Conservation (phyloP, 2,113 vertebrate species). For the Trogon melanurus region DNA sequence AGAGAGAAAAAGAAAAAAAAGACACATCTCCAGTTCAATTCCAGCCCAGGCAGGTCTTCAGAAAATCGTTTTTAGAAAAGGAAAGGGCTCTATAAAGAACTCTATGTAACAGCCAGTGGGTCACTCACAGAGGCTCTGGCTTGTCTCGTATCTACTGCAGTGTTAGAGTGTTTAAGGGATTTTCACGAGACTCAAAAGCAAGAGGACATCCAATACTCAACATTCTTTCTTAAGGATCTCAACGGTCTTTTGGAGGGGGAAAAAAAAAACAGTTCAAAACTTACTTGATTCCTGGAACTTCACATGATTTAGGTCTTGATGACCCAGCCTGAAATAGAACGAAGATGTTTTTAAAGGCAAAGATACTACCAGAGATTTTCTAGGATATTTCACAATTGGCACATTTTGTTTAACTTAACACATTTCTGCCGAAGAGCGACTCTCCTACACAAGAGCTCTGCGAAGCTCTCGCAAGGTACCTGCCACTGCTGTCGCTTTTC, state of each 20-base stretch:
- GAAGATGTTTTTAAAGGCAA: slow-evolving; percentile 6
- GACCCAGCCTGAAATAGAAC: slow-evolving; percentile 81
- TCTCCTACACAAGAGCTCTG: background rate
- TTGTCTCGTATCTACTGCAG: background rate
- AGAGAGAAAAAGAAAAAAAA: background rate
- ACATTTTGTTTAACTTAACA: background rate
- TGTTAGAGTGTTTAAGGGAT: background rate
- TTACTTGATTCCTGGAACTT: slow-evolving; percentile 99
- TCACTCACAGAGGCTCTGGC: background rate
- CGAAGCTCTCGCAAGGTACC: background rate
- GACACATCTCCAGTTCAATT: background rate
- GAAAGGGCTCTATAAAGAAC: background rate
- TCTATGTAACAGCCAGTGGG: background rate
- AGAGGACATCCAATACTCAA: background rate
- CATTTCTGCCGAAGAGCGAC: background rate
- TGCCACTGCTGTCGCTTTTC: background rate
- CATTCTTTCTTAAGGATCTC: background rate
- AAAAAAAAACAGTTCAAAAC: slow-evolving; percentile 39
- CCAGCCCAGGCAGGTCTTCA: background rate
- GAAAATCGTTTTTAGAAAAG: background rate
- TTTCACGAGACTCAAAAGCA: background rate
- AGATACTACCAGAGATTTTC: background rate
- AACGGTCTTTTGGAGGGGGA: background rate
- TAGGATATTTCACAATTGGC: background rate
- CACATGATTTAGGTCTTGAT: slow-evolving; percentile 90